Base-by-base conservation (phyloP, 1,140 invertebrate genomes). In the Drosophila chauvacae region DNA sequence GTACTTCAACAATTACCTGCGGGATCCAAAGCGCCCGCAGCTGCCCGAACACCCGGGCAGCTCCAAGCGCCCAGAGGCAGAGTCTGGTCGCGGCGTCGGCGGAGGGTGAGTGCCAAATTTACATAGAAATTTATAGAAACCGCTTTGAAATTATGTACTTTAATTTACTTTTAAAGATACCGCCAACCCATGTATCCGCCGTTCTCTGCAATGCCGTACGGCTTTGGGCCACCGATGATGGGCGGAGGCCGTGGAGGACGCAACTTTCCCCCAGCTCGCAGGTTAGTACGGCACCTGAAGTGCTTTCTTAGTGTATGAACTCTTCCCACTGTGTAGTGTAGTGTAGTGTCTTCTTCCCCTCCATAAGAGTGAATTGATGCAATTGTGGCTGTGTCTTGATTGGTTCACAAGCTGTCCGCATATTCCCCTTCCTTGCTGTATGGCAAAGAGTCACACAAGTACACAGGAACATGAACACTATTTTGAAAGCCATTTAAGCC, bases 1-100 rank as follows among this genome's bases (percentile, higher is more conserved):
- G 70, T 99, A 98, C 93, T 99, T 99, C 93, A 99, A 99, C 93
- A 99, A 99, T 93, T 99, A 99, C 93, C 94, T 99, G 65, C 94
- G 95, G 45, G 99, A 99, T 94, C 96, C 98, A 1, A 98, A 99
- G 91, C 94, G 99, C 63, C 98, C 99, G 1, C 97, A 98, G 90
- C 94, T 99, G 68, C 96, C 98, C 5, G 98, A 99, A 93, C 97
- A 63, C 75, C 92, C 91, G 71, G 95, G 95, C 18, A 96, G 94
- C 74, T 83, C 74, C 58, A 91, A 87, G 42, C 91, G 92, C 11
- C 93, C 93, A 72, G 91, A 94, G 33, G 90, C 93, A 20, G 93
- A 94, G 48, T 79, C 94, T 48, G 66, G 42, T 2, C 92, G 94
- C 3, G 93, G 93, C 18, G 91, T 93, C 57, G 93, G 93, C 58